Percentiles rank a stretch among this genome's conserved stretches.
phyloP scores from a whole-genome alignment of 92 coral and sea anemone species.

The Umimayanthus kanabou region DNA sequence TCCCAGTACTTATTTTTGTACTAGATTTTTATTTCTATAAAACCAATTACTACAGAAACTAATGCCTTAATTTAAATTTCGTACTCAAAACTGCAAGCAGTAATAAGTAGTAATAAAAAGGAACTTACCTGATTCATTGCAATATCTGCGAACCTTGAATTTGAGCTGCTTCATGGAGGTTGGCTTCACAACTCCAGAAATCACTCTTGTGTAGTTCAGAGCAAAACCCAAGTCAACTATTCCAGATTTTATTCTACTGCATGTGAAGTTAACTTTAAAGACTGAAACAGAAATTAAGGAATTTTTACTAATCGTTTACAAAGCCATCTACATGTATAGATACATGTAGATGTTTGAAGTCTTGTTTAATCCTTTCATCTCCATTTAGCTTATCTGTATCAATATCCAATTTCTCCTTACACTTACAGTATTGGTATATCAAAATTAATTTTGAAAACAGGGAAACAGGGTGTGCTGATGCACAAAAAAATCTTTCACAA shows the following conservation, averaged over 20 bases:
- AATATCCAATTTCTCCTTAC: no score
- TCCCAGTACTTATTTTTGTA: no score
- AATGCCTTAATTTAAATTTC: no score
- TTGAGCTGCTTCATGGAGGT: constrained; percentile 45
- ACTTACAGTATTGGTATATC: neutral
- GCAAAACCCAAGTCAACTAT: constrained; percentile 66
- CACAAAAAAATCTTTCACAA: no score
- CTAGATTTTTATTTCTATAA: no score
- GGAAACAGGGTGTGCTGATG: no score
- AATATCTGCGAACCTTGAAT: constrained; percentile 56
- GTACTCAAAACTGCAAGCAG: no score
- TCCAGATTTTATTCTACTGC: constrained; percentile 76
- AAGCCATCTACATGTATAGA: neutral
- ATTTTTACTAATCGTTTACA: neutral
- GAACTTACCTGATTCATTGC: constrained; percentile 69
- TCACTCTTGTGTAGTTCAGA: constrained; percentile 78
- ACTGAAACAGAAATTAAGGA: constrained; percentile 24
- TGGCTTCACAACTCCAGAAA: constrained; percentile 21
- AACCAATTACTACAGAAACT: no score
- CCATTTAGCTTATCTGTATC: no score
- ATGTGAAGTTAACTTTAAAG: constrained; percentile 63
- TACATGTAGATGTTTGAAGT: neutral
- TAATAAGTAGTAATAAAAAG: no score
- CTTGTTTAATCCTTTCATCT: neutral
- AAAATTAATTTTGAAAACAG: no score